Evolutionary conservation across 2,797 vertebrate species (phyloP), one percentile per base, ranked within the genome.

Genomic region (Muraenolepis orangiensis): DNA sequence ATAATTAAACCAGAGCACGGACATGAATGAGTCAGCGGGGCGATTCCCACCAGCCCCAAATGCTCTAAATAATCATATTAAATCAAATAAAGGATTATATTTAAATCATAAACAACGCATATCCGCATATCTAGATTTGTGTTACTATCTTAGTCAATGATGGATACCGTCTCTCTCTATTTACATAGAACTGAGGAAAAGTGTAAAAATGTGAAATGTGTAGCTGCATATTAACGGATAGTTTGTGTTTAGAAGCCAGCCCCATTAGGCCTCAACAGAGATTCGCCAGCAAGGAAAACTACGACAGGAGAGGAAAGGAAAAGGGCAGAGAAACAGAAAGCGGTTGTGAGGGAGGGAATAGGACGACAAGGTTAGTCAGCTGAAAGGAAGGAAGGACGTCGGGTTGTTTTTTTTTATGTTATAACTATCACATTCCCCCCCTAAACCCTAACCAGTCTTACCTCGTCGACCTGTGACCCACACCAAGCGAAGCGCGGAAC

Each of bases 401-500:
- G 86, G 82, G 90, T 82, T 89, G 79, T 57, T 70, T 67, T 42
- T 57, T 70, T 67, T 42, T 1, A 5, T 66, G 32, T 32, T 79
- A 72, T 26, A 12, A 13, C 71, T 80, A 64, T 80, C 28, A 42
- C 69, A 69, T 81, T 86, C 73, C 82, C 80, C 80, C 87, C 88
- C 42, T 46, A 20, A 6, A 87, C 89, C 84, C 73, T 75, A 8
- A 77, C 93, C 92, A 83, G 72, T 92, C 98, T 99, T 99, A 99
- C 98, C 98, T 99, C 98, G 80, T 96, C 97, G 86, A 99, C 98
- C 98, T 99, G 96, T 93, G 95, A 75, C 16, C 42, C 42, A 18
- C 91, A 92, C 93, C 93, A 94, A 94, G 93, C 77, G 92, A 93
- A 95, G 94, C 91, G 89, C 80, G 87, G 85, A 87, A 91, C 87